Conservation (phyloP, 2,888 invertebrate species). For the Ormyrus nitidulus region DNA sequence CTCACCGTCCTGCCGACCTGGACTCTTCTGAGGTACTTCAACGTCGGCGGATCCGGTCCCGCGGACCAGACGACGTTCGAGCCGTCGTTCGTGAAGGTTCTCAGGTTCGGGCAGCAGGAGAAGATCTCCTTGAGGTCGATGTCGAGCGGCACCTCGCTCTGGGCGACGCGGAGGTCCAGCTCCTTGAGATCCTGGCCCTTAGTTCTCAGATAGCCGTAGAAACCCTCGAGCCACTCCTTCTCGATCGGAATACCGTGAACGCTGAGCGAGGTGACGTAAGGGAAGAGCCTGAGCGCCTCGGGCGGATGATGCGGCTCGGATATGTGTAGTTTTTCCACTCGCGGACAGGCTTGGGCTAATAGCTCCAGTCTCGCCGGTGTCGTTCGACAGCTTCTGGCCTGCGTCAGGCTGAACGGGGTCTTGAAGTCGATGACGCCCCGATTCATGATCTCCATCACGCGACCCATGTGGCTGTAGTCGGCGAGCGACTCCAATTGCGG, state of each 20-base stretch:
- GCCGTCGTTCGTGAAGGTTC: slow-evolving; percentile 70
- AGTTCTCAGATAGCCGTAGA: slow-evolving; percentile 71
- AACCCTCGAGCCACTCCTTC: slow-evolving; percentile 70
- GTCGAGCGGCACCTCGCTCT: slow-evolving; percentile 66
- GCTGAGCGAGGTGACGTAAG: slow-evolving; percentile 70
- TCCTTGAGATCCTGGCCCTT: slow-evolving; percentile 70
- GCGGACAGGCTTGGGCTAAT: slow-evolving; percentile 72
- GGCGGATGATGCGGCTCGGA: slow-evolving; percentile 74
- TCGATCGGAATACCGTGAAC: slow-evolving; percentile 72
- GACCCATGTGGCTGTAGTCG: slow-evolving; percentile 74
- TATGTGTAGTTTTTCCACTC: slow-evolving; percentile 71
- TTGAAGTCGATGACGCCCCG: slow-evolving; percentile 65
- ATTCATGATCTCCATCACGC: slow-evolving; percentile 73
- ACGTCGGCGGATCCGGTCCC: slow-evolving; percentile 61
- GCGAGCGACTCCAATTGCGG: slow-evolving; percentile 73
- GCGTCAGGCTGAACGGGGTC: slow-evolving; percentile 70
- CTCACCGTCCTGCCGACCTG: slow-evolving; percentile 72
- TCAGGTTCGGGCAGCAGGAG: slow-evolving; percentile 69
- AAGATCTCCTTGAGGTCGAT: slow-evolving; percentile 71
- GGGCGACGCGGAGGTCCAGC: slow-evolving; percentile 69
- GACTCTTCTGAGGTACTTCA: slow-evolving; percentile 67
- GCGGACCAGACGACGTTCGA: slow-evolving; percentile 70
- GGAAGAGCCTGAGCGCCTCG: slow-evolving; percentile 69
- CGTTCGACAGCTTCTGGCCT: slow-evolving; percentile 71
- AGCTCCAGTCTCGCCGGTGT: slow-evolving; percentile 70